phyloP scores from a whole-genome alignment of 2,113 vertebrate genomes.

The Sitta europaea region DNA sequence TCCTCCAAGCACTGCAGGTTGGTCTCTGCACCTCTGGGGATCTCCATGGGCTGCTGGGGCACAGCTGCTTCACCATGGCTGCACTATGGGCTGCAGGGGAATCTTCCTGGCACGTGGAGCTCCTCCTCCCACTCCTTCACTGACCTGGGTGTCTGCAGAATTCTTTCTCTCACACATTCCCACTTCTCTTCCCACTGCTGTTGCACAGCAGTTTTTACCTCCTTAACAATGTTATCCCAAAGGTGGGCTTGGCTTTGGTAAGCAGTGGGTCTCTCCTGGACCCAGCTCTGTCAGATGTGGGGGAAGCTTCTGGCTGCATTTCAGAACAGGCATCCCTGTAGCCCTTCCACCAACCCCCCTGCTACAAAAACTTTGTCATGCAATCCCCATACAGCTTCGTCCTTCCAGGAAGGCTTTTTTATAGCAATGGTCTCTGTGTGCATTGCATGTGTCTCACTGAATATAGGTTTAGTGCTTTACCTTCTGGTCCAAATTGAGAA shows the following conservation, averaged over 20 bases:
- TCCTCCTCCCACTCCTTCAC: background rate
- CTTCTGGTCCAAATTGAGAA: background rate
- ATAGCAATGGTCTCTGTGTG: background rate
- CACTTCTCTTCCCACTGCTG: background rate
- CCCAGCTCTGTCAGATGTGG: too few relatives aligned
- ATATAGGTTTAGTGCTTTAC: background rate
- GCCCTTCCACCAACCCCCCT: rapidly evolving
- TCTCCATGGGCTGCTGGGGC: background rate
- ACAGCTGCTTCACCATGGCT: background rate
- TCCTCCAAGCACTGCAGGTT: background rate
- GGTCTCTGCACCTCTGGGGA: background rate
- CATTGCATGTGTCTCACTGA: background rate
- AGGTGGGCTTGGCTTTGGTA: background rate
- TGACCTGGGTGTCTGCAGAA: background rate
- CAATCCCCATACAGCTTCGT: background rate
- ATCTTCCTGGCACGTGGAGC: background rate
- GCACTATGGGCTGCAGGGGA: rapidly evolving
- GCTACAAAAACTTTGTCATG: background rate
- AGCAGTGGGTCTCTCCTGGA: background rate
- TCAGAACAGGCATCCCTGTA: background rate
- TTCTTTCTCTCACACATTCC: background rate
- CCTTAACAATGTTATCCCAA: background rate
- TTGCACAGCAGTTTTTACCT: background rate
- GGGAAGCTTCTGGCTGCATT: background rate
- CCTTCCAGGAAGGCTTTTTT: background rate